Evolutionary conservation across 2,888 invertebrate genomes (phyloP), one percentile per base, ranked within the genome.

Genomic region (Allacma fusca): DNA sequence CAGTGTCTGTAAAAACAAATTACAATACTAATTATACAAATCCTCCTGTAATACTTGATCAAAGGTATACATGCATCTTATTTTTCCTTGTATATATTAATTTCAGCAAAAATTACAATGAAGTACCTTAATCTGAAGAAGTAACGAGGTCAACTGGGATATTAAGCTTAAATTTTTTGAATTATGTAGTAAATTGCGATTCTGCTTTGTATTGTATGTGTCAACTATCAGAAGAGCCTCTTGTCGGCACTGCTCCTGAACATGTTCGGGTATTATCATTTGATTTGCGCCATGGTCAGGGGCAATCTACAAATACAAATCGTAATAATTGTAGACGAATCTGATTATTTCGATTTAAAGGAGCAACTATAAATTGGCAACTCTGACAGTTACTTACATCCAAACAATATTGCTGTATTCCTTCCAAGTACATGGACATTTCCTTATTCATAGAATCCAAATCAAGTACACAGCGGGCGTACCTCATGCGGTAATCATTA

Each of bases 361-460:
- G n/a, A n/a, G n/a, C n/a, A n/a, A n/a, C n/a, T n/a, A n/a, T n/a
- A n/a, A n/a, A n/a, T n/a, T n/a, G n/a, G n/a, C n/a, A n/a, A n/a
- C n/a, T n/a, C n/a, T n/a, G n/a, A n/a, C n/a, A n/a, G n/a, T 28
- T 7, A 71, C 76, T 80, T 83, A 89, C 88, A 86, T 96, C 93
- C 82, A 92, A 92, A 85, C 95, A 94, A 84, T 91, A 91, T 79
- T 91, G 89, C 87, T 96, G 95, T 74, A 97, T 93, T 85, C 93
- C 93, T 85, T 93, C 93, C 71, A 97, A 89, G 86, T 93, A 93
- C 80, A 92, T 92, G 86, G 94, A 93, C 81, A 98, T 90, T 86
- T 96, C 94, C 84, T 91, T 90, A 87, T 98, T 98, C 88, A 98
- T 91, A 85, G 92, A 92, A 85, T 97, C 97, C 84, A 98, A 90